phyloP scores from a whole-genome alignment of 1,140 invertebrate species.

The Glomeris maerens region DNA sequence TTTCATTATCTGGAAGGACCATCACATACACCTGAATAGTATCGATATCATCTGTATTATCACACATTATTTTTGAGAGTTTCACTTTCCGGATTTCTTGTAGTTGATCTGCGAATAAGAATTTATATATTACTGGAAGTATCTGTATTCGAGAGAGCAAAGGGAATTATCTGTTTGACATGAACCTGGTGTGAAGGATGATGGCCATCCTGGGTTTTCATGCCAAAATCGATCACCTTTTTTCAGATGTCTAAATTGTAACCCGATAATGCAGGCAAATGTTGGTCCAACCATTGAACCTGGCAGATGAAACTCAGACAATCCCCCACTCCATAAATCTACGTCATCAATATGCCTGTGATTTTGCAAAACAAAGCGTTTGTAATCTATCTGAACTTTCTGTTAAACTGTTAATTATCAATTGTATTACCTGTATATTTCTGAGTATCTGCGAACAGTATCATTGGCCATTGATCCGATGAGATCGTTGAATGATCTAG shows the following conservation, averaged over 20 bases:
- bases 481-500: conserved; percentile 66
- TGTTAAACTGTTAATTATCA: neutral
- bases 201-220: conserved; percentile 19
- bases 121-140: neutral
- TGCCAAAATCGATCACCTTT: conserved; percentile 26
- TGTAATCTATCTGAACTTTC: neutral
- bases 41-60: conserved; percentile 33
- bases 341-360: conserved; percentile 19
- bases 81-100: conserved; percentile 30
- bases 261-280: conserved; percentile 35
- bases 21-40: conserved; percentile 29
- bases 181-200: conserved; percentile 25
- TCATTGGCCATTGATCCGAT: conserved; percentile 78
- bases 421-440: conserved; percentile 50
- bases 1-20: conserved; percentile 24
- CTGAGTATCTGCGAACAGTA: conserved; percentile 58
- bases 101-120: conserved; percentile 26
- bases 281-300: conserved; percentile 33
- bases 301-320: conserved; percentile 26
- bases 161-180: neutral
- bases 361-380: conserved; percentile 1
- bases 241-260: conserved; percentile 27
- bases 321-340: conserved; percentile 24
- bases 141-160: neutral
- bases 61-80: conserved; percentile 30